These are phyloP conservation scores for Ceratina calcarata DNA, from an alignment of 1,140 invertebrate species.

Conservation along the genomic window DNA sequence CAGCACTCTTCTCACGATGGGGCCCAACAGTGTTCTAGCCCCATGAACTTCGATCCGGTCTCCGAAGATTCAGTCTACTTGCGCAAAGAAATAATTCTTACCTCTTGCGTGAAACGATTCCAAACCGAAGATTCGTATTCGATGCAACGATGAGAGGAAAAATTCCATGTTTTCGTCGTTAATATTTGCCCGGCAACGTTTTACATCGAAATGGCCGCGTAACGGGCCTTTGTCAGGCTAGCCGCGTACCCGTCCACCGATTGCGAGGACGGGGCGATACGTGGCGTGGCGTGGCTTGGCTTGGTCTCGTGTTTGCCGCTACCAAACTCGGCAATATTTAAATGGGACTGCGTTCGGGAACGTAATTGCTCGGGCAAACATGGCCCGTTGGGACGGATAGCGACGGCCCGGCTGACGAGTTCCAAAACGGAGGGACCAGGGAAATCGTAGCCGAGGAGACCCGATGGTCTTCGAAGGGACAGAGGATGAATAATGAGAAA, in stretches of 20 bases:
- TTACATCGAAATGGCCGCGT: slow-evolving; percentile 39
- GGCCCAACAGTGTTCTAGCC: too few species aligned
- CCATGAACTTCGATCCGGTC: too few species aligned
- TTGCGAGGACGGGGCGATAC: slow-evolving; percentile 35
- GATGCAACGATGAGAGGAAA: too few species aligned
- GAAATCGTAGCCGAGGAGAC: neutral
- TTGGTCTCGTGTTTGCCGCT: slow-evolving; percentile 62
- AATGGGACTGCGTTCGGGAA: slow-evolving; percentile 75
- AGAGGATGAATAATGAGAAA: neutral
- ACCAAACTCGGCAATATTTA: slow-evolving; percentile 75
- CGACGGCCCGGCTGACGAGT: slow-evolving; percentile 24
- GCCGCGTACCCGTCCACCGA: slow-evolving; percentile 11
- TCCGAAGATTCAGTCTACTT: too few species aligned
- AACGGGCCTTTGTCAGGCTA: slow-evolving; percentile 16
- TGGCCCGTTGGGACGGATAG: slow-evolving; percentile 41
- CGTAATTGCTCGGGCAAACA: slow-evolving; percentile 74
- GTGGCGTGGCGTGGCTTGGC: neutral
- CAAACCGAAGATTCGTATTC: too few species aligned
- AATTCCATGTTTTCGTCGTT: too few species aligned
- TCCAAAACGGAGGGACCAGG: slow-evolving; percentile 11
- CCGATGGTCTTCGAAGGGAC: neutral
- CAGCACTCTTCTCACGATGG: too few species aligned
- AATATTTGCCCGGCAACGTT: slow-evolving; percentile 28
- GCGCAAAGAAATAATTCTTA: too few species aligned
- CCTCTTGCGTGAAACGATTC: too few species aligned